Evolutionary conservation across 1,140 invertebrate species (phyloP), one percentile per base, ranked within the genome.

Genomic region (Drosophila triauraria): DNA sequence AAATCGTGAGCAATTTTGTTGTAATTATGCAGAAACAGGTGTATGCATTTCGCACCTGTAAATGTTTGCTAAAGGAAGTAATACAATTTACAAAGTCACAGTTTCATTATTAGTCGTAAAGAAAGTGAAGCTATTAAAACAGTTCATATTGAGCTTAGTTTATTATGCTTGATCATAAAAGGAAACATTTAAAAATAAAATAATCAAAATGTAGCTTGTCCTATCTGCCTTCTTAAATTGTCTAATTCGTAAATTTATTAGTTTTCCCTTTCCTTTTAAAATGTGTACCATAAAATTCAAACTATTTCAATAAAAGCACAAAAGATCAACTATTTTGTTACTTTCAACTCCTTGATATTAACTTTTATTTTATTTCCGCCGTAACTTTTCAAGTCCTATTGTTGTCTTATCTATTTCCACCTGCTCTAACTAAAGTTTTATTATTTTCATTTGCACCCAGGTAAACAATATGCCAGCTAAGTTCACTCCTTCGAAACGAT

Each of bases 391-490:
- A n/a, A 40, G 17, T 30, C 15, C 20, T 20, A 30, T 10, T 48
- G n/a, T 32, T 53, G 38, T 25, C 48, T 40, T 70, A 68, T 72
- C 67, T 50, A 58, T 44, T 76, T 76, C 30, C 32, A 76, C 47
- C 61, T 76, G 46, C 53, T 51, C 30, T 38, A 51, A 60, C 51
- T 72, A 51, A 50, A 50, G 46, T 74, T 74, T 72, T 38, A 72
- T 68, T 79, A 60, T 42, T 46, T 63, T 47, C 44, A 70, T 57
- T 69, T 27, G 42, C n/a, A 13, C 40, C 6, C 17, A 62, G 43
- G 27, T 44, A 40, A 74, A 68, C 62, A 82, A 82, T 82, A 78
- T 82, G 64, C 50, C 64, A n/a, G 25, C 48, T 9, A 40, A 48
- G 43, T 50, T 38, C 53, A 51, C 60, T 62, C 48, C 54, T 50